Conservation (phyloP, 2,797 vertebrate genomes). For the Halcyon chelicuti region DNA sequence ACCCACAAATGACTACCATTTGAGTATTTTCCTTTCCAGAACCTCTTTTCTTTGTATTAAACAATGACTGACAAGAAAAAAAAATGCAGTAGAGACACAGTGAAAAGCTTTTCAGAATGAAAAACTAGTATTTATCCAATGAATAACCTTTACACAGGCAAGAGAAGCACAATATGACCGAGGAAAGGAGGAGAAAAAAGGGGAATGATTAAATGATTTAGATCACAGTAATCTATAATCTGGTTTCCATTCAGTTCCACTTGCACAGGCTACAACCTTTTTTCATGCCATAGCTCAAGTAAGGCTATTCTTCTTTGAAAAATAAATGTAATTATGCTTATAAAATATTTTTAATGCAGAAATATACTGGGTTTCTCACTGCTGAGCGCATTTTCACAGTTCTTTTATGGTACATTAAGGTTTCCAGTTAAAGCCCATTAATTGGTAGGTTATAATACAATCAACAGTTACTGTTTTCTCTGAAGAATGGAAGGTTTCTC, state of each 20-base stretch:
- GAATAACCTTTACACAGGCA: conserved; percentile 2
- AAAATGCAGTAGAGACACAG: not conserved
- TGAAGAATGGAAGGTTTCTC: not conserved
- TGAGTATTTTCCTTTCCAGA: not conserved
- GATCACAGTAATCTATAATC: conserved; percentile 6
- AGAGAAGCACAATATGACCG: not conserved
- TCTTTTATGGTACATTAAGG: not conserved
- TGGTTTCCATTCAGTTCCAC: not conserved
- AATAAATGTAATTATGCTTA: not conserved
- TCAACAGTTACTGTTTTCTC: not conserved
- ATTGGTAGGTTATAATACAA: not conserved
- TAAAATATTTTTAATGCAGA: not conserved
- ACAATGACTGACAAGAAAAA: not conserved
- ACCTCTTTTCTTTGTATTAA: not conserved
- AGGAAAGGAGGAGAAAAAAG: not conserved
- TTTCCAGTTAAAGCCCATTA: not conserved
- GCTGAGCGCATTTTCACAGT: not conserved
- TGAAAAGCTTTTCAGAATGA: conserved; percentile 12
- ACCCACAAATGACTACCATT: not conserved
- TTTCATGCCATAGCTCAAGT: not conserved
- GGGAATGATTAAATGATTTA: not conserved
- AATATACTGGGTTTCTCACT: not conserved
- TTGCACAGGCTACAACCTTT: conserved; percentile 1
- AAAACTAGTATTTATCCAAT: conserved; percentile 23
- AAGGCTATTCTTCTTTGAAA: not conserved